Percentiles rank a stretch among this genome's conserved stretches.
These are phyloP conservation scores for Otis tarda DNA, from an alignment of 2,113 vertebrate genomes.

Conservation along the genomic window DNA sequence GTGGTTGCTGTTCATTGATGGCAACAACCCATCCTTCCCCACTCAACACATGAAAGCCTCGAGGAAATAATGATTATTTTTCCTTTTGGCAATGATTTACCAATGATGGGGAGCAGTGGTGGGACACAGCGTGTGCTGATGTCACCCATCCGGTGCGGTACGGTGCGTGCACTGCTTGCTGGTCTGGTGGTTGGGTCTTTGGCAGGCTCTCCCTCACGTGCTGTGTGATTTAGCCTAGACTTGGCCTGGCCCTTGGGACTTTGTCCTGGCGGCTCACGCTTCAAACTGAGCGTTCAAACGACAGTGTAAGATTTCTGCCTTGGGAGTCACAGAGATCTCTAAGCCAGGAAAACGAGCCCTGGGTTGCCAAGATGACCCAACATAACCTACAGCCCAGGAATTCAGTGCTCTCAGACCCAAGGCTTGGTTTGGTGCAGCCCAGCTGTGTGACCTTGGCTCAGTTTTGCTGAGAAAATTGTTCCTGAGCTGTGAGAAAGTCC, in stretches of 20 bases:
- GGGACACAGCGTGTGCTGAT: neutral
- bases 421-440: slow-evolving; percentile 1
- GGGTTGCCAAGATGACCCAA: slow-evolving; percentile 48
- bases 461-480: slow-evolving; percentile 43
- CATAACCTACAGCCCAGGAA: neutral
- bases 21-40: neutral
- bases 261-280: neutral
- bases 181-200: neutral
- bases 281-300: neutral
- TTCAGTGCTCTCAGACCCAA: neutral
- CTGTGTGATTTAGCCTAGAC: neutral
- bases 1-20: neutral
- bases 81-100: neutral
- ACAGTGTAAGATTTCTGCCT: neutral
- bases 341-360: neutral
- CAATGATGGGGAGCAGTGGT: neutral
- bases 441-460: slow-evolving; percentile 54
- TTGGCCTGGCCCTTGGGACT: neutral
- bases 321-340: neutral
- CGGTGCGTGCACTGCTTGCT: rapidly evolving
- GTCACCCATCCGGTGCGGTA: neutral
- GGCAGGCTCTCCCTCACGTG: rapidly evolving
- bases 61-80: neutral
- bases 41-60: neutral
- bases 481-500: slow-evolving; percentile 43